Base-by-base conservation (phyloP, 1,140 invertebrate genomes). In the Trichonephila clavata region DNA sequence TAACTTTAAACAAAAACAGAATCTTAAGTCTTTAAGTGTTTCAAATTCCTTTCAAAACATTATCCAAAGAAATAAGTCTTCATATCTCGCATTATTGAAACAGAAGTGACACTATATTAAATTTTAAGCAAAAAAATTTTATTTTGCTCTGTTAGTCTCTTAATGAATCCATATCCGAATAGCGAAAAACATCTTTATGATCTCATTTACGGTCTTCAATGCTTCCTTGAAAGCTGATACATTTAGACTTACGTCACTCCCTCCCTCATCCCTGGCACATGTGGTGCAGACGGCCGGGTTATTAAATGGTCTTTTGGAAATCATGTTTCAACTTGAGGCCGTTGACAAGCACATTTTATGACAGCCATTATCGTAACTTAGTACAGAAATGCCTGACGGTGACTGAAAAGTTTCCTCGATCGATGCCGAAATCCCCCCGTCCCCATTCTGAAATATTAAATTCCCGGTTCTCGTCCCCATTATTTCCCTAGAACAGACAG, bases 351-450 rank as follows among this genome's bases (percentile, higher is more conserved):
- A 18, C 71, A 20, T 77, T 77, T 77, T 77, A 77, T 77, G 71
- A 77, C 24, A 77, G 16, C 71, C 71, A 77, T 77, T 77, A 77
- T 77, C 71, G 71, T 77, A 77, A 77, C 24, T 77, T 32, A 14
- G 71, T 77, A 18, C 18, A 24, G 27, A 77, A 77, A 39, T 16
- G 71, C 71, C 13, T 5, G 71, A 13, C 27, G 24, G 71, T 77
- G 71, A 77, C 71, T 39, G 27, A 39, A 77, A 77, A 16, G 65
- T 39, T 32, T 4, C 27, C 1, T 77, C 71, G 71, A 77, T 77
- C 71, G 24, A 39, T 39, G 71, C 6, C 27, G 13, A 16, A 32
- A 18, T 18, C 13, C 71, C 24, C 63, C 16, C 27, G 24, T 32
- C 71, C 71, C 2, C 24, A 16, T 77, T 77, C 27, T 77, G 27